These are phyloP conservation scores for Hirtodrosophila histrioides DNA, from an alignment of 2,888 invertebrate genomes.

Conservation along the genomic window DNA sequence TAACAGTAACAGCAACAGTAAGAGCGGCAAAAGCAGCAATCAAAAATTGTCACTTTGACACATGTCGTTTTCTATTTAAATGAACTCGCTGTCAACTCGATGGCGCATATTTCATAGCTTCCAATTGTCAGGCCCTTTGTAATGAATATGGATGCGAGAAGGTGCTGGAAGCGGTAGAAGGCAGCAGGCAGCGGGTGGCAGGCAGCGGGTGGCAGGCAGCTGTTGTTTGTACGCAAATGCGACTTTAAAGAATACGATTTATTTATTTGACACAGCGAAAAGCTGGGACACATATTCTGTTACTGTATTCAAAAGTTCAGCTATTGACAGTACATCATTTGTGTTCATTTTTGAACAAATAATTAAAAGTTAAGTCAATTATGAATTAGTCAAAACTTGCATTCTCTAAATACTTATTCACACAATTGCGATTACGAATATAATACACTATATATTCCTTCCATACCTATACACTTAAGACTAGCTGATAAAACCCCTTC, in stretches of 20 bases:
- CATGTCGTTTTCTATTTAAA: slow-evolving; percentile 74
- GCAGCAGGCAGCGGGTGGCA: not conserved
- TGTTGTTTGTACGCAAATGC: slow-evolving; percentile 20
- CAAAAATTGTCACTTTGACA: slow-evolving; percentile 77
- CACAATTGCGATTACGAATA: too few relatives aligned
- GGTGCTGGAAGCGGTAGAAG: not conserved
- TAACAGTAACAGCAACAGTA: not conserved
- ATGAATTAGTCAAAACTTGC: too few relatives aligned
- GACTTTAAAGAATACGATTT: slow-evolving; percentile 12
- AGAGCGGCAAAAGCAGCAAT: slow-evolving; percentile 50
- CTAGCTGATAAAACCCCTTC: too few relatives aligned
- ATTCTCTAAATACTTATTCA: too few relatives aligned
- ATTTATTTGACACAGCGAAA: slow-evolving; percentile 1
- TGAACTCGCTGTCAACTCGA: slow-evolving; percentile 67
- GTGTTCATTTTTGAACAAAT: too few relatives aligned
- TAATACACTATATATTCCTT: too few relatives aligned
- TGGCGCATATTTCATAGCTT: slow-evolving; percentile 58
- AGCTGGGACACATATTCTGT: not conserved
- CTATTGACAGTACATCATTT: too few relatives aligned
- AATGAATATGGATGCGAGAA: slow-evolving; percentile 43
- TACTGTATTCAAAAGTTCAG: not conserved
- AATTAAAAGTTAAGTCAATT: too few relatives aligned
- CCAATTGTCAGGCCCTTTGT: slow-evolving; percentile 29
- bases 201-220: too few relatives aligned
- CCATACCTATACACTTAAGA: too few relatives aligned